Evolutionary conservation across 2,888 invertebrate species (phyloP), one percentile per base, ranked within the genome.

Genomic region (Achlya flavicornis): DNA sequence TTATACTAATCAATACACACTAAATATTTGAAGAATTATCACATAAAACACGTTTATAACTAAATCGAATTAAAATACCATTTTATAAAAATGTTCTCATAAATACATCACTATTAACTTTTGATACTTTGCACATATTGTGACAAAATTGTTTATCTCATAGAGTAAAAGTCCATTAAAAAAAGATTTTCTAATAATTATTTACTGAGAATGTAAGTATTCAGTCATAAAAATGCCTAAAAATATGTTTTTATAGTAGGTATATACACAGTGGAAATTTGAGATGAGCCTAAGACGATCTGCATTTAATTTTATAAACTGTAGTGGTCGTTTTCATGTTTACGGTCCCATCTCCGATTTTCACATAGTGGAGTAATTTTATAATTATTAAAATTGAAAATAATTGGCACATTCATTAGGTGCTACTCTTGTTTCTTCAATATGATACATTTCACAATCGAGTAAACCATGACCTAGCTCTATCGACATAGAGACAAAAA

Each of bases 351-450:
- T 48, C 16, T 48, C 14, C 4, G 1, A 16, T 41, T 58, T 5
- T 14, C 8, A 12, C 35, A 7, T 26, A 26, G 26, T 26, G 26
- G 26, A 8, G 4, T 38, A 38, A 10, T 60, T 43, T 41, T 8
- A 60, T 19, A 60, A 41, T 12, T 19, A 41, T 41, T 41, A 19
- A 38, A 14, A 35, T 58, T 35, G 14, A 19, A 41, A 26, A 71
- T 73, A 73, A 80, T 83, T 83, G 83, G 83, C 83, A 83, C 83
- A 81, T 78, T 71, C 72, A 72, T 67, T 68, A 70, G 72, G 73
- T 76, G 78, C 76, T 76, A 71, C 73, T 72, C 70, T 74, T 64
- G 61, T 67, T 70, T 65, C 61, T 62, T 65, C 67, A 66, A 63
- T 68, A 66, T 66, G 66, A 63, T 12, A 65, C 64, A 61, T 61